Evolutionary conservation across 2,113 vertebrate species (phyloP), one percentile per base, ranked within the genome.

Genomic region (Sula dactylatra): DNA sequence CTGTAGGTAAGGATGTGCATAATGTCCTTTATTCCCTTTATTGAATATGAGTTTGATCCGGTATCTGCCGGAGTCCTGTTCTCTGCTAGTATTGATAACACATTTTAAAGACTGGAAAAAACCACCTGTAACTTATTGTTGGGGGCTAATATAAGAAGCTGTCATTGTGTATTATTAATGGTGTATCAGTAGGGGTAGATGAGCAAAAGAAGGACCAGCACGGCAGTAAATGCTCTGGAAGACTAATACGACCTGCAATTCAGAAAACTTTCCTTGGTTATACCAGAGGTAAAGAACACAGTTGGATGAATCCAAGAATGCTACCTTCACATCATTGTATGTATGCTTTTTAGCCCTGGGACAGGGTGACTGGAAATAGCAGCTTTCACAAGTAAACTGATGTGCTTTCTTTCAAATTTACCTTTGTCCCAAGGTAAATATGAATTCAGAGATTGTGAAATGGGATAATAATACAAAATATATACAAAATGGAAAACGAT

Each of bases 41-140:
- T 5, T 69, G 42, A 40, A 25, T n/a, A 47, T 17, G 44, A 72
- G 8, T 90, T 92, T 87, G 40, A 88, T 73, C 29, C n/a, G 42
- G 13, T 61, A 59, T 40, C 21, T 82, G 11, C 40, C 9, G 1
- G 18, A 56, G 6, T 55, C 40, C 11, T 45, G 11, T 32, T 94
- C 38, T 72, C 58, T 50, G 54, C 45, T 52, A 34, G 36, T 52
- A 55, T 3, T 38, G n/a, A 40, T 59, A 55, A 31, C 5, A 3
- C 16, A 40, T 72, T 93, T 91, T 67, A 84, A 93, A 62, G 27
- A 36, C 27, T 40, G 44, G 59, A 44, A 71, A 61, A 34, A 11
- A 0, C 4, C 25, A 49, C 13, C 29, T 3, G 0, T n/a, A 71
- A 50, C 17, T 50, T 49, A 9, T 4, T 47, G 13, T 21, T 10